A percentile compares a stretch with the other conserved stretches of the same genome.
These are phyloP conservation scores for Pelochelys cantorii DNA, from an alignment of 2,797 vertebrate genomes.

Conservation along the genomic window DNA sequence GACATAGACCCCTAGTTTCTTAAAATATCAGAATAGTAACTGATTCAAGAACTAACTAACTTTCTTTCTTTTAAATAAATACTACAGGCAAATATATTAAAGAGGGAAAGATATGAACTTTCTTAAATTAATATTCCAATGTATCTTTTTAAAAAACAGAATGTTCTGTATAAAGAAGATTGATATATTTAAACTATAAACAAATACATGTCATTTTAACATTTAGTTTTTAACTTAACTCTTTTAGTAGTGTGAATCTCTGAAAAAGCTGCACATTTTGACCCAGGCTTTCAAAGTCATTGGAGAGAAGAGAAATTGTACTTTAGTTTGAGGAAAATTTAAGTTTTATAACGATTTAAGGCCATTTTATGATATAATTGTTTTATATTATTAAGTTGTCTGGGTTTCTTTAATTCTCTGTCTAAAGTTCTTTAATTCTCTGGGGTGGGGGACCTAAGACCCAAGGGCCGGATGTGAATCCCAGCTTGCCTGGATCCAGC, in stretches of 20 bases:
- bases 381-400: neutral
- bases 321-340: neutral
- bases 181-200: neutral
- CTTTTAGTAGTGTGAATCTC: neutral
- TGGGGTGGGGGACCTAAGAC: too few relatives aligned
- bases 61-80: constrained; percentile 22
- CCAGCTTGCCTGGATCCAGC: too few relatives aligned
- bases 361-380: neutral
- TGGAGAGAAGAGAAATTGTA: neutral
- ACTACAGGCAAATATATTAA: neutral
- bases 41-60: constrained; percentile 14
- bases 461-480: too few relatives aligned
- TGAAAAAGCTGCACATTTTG: neutral
- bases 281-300: neutral
- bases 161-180: neutral
- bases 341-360: neutral
- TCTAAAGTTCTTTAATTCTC: too few relatives aligned
- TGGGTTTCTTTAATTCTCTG: neutral
- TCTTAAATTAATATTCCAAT: neutral
- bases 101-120: neutral
- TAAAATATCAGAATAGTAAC: neutral
- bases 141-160: neutral
- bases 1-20: neutral
- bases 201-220: neutral
- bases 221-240: neutral